Evolutionary conservation across 2,888 invertebrate species (phyloP), one percentile per base, ranked within the genome.

Genomic region (Elmis aenea): DNA sequence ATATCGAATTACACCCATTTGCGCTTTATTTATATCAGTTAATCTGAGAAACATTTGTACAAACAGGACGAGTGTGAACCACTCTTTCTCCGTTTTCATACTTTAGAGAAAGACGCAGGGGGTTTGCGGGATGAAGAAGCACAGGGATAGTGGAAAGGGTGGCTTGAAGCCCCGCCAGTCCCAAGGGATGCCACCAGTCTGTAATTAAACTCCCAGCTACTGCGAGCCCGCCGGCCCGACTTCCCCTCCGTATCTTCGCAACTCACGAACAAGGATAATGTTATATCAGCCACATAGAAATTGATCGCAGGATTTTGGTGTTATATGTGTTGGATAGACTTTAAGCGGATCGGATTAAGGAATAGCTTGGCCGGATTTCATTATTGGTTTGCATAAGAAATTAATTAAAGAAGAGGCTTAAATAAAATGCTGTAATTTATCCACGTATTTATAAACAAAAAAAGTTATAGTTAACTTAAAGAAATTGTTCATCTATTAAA

Each of bases 141-240:
- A 43, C 32, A n/a, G 40, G 40, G 37, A 33, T 37, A 42, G 46
- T 38, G 41, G 45, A 48, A 50, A 49, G 51, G 52, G 47, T 50
- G 51, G 50, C 46, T 52, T 54, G 62, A 59, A 60, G 61, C 62
- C 61, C 61, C 59, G 51, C 52, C 57, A 55, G 54, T 64, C 64
- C 61, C 62, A 42, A 50, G 64, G 64, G 64, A 64, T 55, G 59
- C 58, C 55, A 61, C 58, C 58, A 61, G 65, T 62, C 64, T 64
- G 64, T 66, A 66, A 66, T 66, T 65, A 66, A 65, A 65, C 65
- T 62, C 57, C 60, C 57, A 55, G 58, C 56, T 59, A 52, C 55
- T 54, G 57, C 52, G 46, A 53, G 53, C 54, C 53, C 52, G 50
- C 49, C 51, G 51, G 51, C 51, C 50, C 51, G 48, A 47, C 44